Evolutionary conservation across 2,888 invertebrate genomes (phyloP).

Genomic region (Digitonthophagus gazella): DNA sequence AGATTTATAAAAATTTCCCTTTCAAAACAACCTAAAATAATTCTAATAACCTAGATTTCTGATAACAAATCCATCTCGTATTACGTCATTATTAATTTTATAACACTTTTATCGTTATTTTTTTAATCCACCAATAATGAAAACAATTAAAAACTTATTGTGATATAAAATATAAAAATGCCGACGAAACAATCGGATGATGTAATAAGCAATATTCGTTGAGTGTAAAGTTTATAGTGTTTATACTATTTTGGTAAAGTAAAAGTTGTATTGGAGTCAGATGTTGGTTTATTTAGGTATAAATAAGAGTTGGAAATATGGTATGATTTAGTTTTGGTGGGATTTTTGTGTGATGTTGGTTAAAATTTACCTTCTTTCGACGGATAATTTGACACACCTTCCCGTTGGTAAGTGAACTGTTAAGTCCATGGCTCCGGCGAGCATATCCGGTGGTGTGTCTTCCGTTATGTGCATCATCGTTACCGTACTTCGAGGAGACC

Average conservation of each 20-base stretch:
- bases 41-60: too few relatives aligned
- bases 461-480: constrained; percentile 59
- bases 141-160: too few relatives aligned
- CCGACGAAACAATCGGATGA: background rate
- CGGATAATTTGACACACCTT: constrained; percentile 55
- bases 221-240: background rate
- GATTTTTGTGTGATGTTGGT: background rate
- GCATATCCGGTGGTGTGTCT: constrained; percentile 67
- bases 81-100: too few relatives aligned
- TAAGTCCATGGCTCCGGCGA: constrained; percentile 68
- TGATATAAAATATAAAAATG: too few relatives aligned
- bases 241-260: background rate
- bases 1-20: too few relatives aligned
- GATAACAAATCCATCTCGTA: too few relatives aligned
- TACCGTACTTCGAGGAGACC: constrained; percentile 30
- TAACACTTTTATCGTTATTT: too few relatives aligned
- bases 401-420: constrained; percentile 62
- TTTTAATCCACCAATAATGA: too few relatives aligned
- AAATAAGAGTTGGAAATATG: background rate
- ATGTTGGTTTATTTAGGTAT: background rate
- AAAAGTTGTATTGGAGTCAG: background rate
- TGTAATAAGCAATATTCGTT: background rate
- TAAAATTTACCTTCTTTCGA: constrained; percentile 56
- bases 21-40: too few relatives aligned
- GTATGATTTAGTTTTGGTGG: background rate